Conservation (phyloP, 2,888 invertebrate species). For the Andrena praecox region DNA sequence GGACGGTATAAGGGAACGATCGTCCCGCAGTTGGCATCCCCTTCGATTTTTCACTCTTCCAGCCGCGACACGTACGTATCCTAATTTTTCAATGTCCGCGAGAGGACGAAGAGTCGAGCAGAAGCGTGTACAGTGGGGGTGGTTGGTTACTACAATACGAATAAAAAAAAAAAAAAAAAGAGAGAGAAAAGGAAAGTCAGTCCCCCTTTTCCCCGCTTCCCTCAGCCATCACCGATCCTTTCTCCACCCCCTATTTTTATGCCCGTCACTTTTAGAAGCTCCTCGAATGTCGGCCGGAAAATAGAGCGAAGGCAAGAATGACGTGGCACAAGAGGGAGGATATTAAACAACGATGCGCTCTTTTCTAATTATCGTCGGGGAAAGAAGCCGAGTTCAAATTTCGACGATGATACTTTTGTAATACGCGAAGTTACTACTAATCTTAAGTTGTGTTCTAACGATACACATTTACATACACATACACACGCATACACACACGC, state of each 20-base stretch:
- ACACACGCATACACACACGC: constrained; percentile 5
- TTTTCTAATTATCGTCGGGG: constrained; percentile 54
- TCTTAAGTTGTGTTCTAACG: constrained; percentile 61
- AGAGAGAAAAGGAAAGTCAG: constrained; percentile 68
- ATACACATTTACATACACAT: constrained; percentile 24
- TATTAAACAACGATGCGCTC: constrained; percentile 33
- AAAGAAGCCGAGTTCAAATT: constrained; percentile 50
- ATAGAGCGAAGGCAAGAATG: constrained; percentile 2
- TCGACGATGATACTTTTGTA: constrained; percentile 63
- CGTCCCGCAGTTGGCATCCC: neutral
- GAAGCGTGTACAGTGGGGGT: constrained; percentile 75
- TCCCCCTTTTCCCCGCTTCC: constrained; percentile 55
- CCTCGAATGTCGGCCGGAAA: constrained; percentile 57
- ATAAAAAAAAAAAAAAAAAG: constrained; percentile 55
- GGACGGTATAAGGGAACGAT: neutral
- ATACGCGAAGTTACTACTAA: constrained; percentile 62
- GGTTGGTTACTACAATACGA: constrained; percentile 74
- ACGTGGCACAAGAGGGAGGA: neutral
- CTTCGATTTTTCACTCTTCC: constrained; percentile 52
- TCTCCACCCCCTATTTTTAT: constrained; percentile 55
- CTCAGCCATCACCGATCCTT: constrained; percentile 21
- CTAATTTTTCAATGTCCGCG: constrained; percentile 76
- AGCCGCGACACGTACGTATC: constrained; percentile 66
- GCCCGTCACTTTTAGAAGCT: constrained; percentile 58
- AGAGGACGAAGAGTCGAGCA: constrained; percentile 67